phyloP scores from a whole-genome alignment of 92 coral and sea anemone species.

The Virgularia gustaviana region DNA sequence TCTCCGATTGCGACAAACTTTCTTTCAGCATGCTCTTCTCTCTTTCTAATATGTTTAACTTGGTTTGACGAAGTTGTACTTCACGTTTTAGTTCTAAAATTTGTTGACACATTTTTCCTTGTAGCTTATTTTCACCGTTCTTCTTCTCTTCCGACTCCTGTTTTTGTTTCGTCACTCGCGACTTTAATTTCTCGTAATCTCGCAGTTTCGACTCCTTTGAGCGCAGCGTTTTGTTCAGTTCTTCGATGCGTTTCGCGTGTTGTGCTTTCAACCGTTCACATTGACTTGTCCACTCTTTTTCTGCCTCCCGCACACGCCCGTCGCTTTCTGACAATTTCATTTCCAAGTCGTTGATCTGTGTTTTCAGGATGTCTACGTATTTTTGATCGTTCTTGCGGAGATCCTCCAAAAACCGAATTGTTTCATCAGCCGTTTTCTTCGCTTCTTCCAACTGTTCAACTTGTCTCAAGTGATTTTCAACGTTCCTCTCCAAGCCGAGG shows the following conservation, averaged over 20 bases:
- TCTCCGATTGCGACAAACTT: conserved; percentile 57
- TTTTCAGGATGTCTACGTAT: conserved; percentile 66
- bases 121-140: conserved; percentile 20
- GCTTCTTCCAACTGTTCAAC: conserved; percentile 58
- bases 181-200: conserved; percentile 22
- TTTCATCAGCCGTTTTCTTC: conserved; percentile 58
- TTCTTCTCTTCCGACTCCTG: conserved; percentile 16
- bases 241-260: conserved; percentile 24
- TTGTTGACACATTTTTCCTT: conserved; percentile 20
- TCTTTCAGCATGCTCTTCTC: conserved; percentile 64
- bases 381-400: conserved; percentile 69
- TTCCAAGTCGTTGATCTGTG: conserved; percentile 62
- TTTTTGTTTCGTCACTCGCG: conserved; percentile 33
- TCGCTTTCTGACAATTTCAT: conserved; percentile 63
- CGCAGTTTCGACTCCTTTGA: conserved; percentile 30
- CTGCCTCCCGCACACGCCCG: conserved; percentile 54
- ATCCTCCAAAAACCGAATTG: conserved; percentile 65
- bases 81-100: conserved; percentile 25
- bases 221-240: conserved; percentile 8
- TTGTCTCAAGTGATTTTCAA: conserved; percentile 14
- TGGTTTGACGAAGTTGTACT: conserved; percentile 27
- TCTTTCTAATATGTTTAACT: conserved; percentile 35
- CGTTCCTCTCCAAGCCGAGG: conserved; percentile 22
- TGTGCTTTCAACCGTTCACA: conserved; percentile 26
- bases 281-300: conserved; percentile 45